Base-by-base conservation (phyloP, 2,888 invertebrate genomes). In the Heliconius erato region DNA sequence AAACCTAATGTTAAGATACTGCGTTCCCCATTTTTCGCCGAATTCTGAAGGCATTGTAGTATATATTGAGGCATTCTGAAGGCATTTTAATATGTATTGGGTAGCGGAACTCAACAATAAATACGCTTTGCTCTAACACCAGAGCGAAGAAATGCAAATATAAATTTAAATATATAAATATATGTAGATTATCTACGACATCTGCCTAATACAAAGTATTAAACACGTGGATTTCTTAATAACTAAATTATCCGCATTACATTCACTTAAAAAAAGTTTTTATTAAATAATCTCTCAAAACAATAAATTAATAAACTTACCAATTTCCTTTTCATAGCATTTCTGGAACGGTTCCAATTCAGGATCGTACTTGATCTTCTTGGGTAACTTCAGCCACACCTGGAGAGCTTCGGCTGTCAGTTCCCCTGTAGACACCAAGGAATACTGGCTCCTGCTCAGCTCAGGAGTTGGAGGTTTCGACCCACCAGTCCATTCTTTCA, bases 361-460 rank as follows among this genome's bases (percentile, higher is more conserved):
- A 0, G 97, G 97, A 89, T 97, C 97, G 84, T 97, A 96, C 74
- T 97, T 97, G 84, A 97, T 96, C 85, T 97, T 96, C 83, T 97
- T 96, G 0, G 97, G 97, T 12, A 97, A 88, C 12, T 96, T 96
- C 35, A 96, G 93, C 97, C 97, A 97, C 26, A 97, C 96, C 88
- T 97, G 97, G 14, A 97, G 90, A 0, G 97, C 96, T 0, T 96
- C 96, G 26, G 97, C 96, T 0, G 97, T 97, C 83, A 97, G 91
- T 85, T 97, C 97, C 82, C 92, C 94, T 32, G 92, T 94, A 7
- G 96, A 94, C 26, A 96, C 95, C 90, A 96, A 84, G 7, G 94
- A 95, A 80, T 95, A 96, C 87, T 95, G 94, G 65, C 95, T 93
- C 84, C 96, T 91, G 65, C 94, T 95, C 67, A 96, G 86, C 82